phyloP scores from a whole-genome alignment of 2,888 invertebrate species.

The Epirrhoe alternata region DNA sequence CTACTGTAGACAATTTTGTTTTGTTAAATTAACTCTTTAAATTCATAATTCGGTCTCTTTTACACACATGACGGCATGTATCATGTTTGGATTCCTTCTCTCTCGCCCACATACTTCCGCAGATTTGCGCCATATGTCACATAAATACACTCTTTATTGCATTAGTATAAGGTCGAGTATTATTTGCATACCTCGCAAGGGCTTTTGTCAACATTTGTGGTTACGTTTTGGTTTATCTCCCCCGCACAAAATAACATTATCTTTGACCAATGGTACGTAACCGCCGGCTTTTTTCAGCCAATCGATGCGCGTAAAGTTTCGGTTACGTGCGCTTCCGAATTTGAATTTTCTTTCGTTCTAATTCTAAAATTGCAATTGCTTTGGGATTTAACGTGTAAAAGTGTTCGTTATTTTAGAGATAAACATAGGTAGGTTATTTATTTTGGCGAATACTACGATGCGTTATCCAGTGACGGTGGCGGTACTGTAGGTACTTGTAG shows the following conservation, averaged over 20 bases:
- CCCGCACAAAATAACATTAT: conserved; percentile 81
- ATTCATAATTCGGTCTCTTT: conserved; percentile 48
- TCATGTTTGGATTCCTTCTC: conserved; percentile 60
- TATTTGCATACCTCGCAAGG: conserved; percentile 40
- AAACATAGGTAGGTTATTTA: too few relatives aligned
- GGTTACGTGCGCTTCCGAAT: conserved; percentile 65
- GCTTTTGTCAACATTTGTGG: conserved; percentile 78
- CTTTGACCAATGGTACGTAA: conserved; percentile 82
- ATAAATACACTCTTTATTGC: conserved; percentile 43
- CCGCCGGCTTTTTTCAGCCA: conserved; percentile 73
- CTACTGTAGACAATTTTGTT: not conserved
- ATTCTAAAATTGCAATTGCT: conserved; percentile 47
- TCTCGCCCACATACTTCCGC: conserved; percentile 55
- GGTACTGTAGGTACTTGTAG: too few relatives aligned
- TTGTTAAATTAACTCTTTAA: conserved; percentile 13
- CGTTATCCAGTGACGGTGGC: too few relatives aligned
- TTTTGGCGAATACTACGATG: too few relatives aligned
- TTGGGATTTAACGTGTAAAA: conserved; percentile 10
- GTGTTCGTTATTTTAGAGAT: not conserved
- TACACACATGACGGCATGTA: conserved; percentile 52
- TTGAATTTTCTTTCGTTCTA: conserved; percentile 57
- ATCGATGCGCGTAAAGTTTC: conserved; percentile 65
- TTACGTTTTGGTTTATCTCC: conserved; percentile 78
- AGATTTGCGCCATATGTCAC: conserved; percentile 50
- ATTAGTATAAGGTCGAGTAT: conserved; percentile 49